Base-by-base conservation (phyloP, 2,797 vertebrate species). In the Saxicola maurus region DNA sequence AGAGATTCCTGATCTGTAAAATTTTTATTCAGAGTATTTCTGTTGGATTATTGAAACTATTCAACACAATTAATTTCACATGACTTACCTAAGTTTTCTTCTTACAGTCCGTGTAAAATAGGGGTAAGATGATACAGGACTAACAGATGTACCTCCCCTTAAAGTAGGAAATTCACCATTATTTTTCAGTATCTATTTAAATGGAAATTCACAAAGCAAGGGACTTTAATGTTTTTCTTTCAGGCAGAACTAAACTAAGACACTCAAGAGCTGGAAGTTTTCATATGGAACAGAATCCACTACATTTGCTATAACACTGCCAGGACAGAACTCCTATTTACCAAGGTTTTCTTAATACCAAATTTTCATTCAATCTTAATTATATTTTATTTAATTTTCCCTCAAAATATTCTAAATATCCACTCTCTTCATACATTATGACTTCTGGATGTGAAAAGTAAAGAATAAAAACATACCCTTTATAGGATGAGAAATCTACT, bases 81-180 rank as follows among this genome's bases (percentile, higher is more conserved):
- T 33, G 37, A 94, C 95, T 84, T 96, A 98, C 98, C 96, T 95
- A 79, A 97, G 86, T 80, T 93, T 83, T 80, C 90, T 91, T 37
- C 53, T 55, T 61, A 86, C 79, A 49, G 85, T 82, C 35, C 64
- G 67, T 27, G 95, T 96, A 42, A 94, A 89, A 84, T 97, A 96
- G 57, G 40, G 80, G n/a, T 51, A 59, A 31, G 83, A 69, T 28
- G 74, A 64, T 57, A 80, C 75, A 89, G 97, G 97, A 85, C 5
- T 91, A 96, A 86, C 88, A 69, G 88, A 42, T 11, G 60, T 20
- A 51, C 59, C 60, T 86, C 21, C 66, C 95, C 95, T 96, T 91
- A 66, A 89, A 89, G 68, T 3, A 94, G 59, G 76, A 94, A 93
- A 95, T 72, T 67, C 38, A 75, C 21, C 25, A 62, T 92, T 91